phyloP scores from a whole-genome alignment of 2,888 invertebrate species.

The Eucera pruinosa region DNA sequence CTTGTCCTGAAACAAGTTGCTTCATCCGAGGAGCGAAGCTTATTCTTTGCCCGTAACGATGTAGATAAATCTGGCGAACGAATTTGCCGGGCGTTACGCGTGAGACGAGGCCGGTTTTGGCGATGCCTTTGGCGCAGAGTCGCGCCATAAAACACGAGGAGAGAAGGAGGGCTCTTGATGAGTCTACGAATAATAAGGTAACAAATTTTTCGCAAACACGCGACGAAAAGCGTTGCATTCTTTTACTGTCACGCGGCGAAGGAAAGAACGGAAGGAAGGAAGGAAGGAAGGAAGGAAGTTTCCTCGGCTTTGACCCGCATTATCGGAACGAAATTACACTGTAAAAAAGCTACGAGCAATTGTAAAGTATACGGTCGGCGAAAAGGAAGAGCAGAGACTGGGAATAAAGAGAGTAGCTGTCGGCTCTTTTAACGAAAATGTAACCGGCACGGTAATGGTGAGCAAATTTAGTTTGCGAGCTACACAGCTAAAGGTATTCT shows the following conservation, averaged over 20 bases:
- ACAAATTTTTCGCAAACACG: slow-evolving; percentile 2
- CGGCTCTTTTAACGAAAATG: slow-evolving; percentile 36
- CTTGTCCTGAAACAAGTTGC: slow-evolving; percentile 30
- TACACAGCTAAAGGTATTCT: slow-evolving; percentile 31
- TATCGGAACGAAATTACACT: neutral
- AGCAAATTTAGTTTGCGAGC: slow-evolving; percentile 57
- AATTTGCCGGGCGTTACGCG: slow-evolving; percentile 21
- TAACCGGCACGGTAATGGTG: slow-evolving; percentile 52
- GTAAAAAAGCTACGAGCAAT: neutral
- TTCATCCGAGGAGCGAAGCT: slow-evolving; percentile 1
- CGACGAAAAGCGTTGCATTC: neutral
- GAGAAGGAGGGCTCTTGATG: too few relatives aligned
- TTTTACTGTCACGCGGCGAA: neutral
- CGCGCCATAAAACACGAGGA: slow-evolving; percentile 2
- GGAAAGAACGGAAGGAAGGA: too few relatives aligned
- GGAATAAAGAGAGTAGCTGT: neutral
- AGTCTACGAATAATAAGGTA: slow-evolving; percentile 12
- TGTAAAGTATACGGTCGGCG: neutral
- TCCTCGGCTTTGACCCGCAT: neutral
- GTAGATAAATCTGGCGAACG: slow-evolving; percentile 36
- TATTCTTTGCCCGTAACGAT: slow-evolving; percentile 33
- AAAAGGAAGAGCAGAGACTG: neutral
- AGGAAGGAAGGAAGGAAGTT: neutral
- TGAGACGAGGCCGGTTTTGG: slow-evolving; percentile 14
- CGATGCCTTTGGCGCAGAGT: neutral